Percentiles rank a stretch among this genome's conserved stretches.
Evolutionary conservation across 2,888 invertebrate species (phyloP).

Genomic region (Lacanobia wlatinum): DNA sequence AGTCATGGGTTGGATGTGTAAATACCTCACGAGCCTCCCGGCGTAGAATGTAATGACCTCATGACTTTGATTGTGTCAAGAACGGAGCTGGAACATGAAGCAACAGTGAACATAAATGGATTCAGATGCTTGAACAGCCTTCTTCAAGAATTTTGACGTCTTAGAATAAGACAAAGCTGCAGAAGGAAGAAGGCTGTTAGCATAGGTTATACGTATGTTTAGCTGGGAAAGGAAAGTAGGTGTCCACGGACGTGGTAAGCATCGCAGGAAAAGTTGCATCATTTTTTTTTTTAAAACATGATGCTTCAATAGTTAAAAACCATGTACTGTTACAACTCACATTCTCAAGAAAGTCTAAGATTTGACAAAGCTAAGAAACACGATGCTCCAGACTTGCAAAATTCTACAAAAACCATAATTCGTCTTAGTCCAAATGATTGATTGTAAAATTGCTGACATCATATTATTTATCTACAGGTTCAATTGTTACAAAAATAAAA

Average conservation of each 20-base stretch:
- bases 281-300: neutral
- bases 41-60: conserved; percentile 44
- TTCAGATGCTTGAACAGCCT: neutral
- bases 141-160: neutral
- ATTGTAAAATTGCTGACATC: neutral
- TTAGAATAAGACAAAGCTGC: neutral
- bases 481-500: neutral
- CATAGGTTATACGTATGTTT: neutral
- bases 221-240: neutral
- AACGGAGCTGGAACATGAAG: neutral
- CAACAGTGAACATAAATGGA: neutral
- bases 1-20: conserved; percentile 71
- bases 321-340: neutral
- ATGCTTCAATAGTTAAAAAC: neutral
- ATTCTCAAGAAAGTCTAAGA: neutral
- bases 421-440: neutral
- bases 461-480: neutral
- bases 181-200: neutral
- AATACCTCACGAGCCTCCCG: conserved; percentile 72
- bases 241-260: neutral
- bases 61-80: neutral
- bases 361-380: neutral
- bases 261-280: neutral
- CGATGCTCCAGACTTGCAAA: neutral
- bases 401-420: neutral